Conservation (phyloP, 2,888 invertebrate species). For the Volucella inanis region DNA sequence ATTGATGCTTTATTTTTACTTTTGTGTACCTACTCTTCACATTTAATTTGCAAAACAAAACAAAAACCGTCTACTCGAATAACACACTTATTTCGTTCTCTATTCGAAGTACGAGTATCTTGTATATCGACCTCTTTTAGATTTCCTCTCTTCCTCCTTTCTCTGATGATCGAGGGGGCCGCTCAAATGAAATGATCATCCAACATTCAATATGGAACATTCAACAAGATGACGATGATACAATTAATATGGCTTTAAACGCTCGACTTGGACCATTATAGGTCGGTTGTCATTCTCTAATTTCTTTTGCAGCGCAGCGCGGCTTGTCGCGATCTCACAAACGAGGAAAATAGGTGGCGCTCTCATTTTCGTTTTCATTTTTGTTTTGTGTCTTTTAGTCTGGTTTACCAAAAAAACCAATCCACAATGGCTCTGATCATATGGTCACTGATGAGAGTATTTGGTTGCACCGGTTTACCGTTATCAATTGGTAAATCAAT, state of each 20-base stretch:
- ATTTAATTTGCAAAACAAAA: slow-evolving; percentile 51
- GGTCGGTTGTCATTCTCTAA: slow-evolving; percentile 67
- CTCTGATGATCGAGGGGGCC: slow-evolving; percentile 27
- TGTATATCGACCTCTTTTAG: slow-evolving; percentile 73
- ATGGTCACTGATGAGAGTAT: slow-evolving; percentile 11
- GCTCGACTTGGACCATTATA: slow-evolving; percentile 59
- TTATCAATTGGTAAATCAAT: slow-evolving; percentile 56
- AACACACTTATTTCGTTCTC: slow-evolving; percentile 58
- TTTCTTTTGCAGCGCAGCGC: slow-evolving; percentile 41
- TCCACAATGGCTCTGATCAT: slow-evolving; percentile 19
- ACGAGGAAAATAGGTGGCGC: slow-evolving; percentile 70
- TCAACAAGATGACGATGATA: slow-evolving; percentile 52
- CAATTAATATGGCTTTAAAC: slow-evolving; percentile 39
- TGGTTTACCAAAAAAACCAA: slow-evolving; percentile 34
- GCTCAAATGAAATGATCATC: slow-evolving; percentile 60
- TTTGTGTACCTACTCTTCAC: slow-evolving; percentile 40
- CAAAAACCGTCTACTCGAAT: slow-evolving; percentile 24
- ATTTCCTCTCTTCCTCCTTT: slow-evolving; percentile 76
- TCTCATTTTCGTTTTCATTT: slow-evolving; percentile 73
- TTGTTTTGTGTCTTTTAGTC: slow-evolving; percentile 32
- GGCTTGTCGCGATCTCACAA: background rate
- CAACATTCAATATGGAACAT: slow-evolving; percentile 25
- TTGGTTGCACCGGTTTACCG: slow-evolving; percentile 17
- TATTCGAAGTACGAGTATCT: slow-evolving; percentile 43
- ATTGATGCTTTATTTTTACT: background rate